Evolutionary conservation across 2,797 vertebrate genomes (phyloP).

Genomic region (Malacoraja senta): DNA sequence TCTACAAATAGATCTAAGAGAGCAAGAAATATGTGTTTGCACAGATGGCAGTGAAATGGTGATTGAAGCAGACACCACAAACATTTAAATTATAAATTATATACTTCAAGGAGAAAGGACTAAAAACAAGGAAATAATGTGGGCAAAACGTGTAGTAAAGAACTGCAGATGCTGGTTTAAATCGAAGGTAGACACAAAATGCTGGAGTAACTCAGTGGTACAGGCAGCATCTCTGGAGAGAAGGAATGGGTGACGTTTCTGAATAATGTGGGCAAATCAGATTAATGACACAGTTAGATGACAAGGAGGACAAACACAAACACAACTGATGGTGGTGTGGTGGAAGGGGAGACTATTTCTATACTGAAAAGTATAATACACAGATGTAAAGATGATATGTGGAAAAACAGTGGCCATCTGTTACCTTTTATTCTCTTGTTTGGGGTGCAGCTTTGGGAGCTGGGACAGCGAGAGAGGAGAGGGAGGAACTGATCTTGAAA

Average conservation of each 20-base stretch:
- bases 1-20: neutral
- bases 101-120: neutral
- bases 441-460: no score
- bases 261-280: neutral
- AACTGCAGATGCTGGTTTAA: no score
- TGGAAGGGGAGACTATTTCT: neutral
- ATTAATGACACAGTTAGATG: neutral
- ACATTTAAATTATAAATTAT: neutral
- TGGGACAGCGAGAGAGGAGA: neutral
- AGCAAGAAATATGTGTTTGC: neutral
- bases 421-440: no score
- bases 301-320: neutral
- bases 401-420: no score
- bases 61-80: neutral
- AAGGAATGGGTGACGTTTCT: no score
- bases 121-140: neutral
- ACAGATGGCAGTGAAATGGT: neutral
- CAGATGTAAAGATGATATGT: neutral
- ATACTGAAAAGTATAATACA: neutral
- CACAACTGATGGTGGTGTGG: neutral
- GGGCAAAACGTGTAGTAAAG: neutral
- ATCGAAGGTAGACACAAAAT: no score
- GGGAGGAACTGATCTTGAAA: neutral
- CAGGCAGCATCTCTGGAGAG: no score
- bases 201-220: no score